Percentiles rank a stretch among this genome's conserved stretches.
These are phyloP conservation scores for Hydractinia symbiolongicarpus DNA, from an alignment of 30 jellyfish, hydroid and myxozoan species.

Conservation along the genomic window DNA sequence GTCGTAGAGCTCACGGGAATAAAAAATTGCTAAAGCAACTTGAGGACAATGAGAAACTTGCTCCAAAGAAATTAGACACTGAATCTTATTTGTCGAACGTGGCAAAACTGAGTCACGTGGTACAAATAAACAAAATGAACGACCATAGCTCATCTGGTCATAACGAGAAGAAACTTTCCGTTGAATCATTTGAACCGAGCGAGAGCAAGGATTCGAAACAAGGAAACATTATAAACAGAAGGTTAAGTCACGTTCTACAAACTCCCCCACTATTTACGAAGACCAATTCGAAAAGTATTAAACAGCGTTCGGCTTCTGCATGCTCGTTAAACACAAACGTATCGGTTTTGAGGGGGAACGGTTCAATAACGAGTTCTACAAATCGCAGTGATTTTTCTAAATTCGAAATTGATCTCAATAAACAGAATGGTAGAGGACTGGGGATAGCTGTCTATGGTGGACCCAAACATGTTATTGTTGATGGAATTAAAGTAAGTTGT, in stretches of 20 bases:
- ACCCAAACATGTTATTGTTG: constrained; percentile 53
- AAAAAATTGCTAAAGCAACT: constrained; percentile 19
- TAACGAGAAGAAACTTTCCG: background rate
- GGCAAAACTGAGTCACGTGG: constrained; percentile 32
- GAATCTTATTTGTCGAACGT: constrained; percentile 7
- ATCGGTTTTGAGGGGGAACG: background rate
- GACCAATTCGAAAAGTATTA: background rate
- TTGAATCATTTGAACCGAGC: background rate
- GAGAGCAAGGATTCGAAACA: background rate
- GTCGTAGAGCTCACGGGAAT: constrained; percentile 50
- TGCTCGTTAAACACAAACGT: constrained; percentile 8
- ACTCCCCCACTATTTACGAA: constrained; percentile 21
- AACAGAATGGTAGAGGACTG: constrained; percentile 63
- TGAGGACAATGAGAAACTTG: background rate
- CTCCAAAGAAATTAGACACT: constrained; percentile 8
- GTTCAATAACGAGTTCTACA: background rate
- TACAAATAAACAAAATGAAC: background rate
- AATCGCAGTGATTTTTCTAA: background rate
- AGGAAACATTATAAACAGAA: background rate
- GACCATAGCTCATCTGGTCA: background rate
- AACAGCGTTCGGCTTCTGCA: constrained; percentile 5
- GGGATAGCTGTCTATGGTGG: constrained; percentile 97
- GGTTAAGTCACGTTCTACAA: background rate
- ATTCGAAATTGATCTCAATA: constrained; percentile 48
- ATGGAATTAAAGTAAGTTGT: constrained; percentile 73